Base-by-base conservation (phyloP, 2,797 vertebrate species). In the Lithobates sylvaticus region DNA sequence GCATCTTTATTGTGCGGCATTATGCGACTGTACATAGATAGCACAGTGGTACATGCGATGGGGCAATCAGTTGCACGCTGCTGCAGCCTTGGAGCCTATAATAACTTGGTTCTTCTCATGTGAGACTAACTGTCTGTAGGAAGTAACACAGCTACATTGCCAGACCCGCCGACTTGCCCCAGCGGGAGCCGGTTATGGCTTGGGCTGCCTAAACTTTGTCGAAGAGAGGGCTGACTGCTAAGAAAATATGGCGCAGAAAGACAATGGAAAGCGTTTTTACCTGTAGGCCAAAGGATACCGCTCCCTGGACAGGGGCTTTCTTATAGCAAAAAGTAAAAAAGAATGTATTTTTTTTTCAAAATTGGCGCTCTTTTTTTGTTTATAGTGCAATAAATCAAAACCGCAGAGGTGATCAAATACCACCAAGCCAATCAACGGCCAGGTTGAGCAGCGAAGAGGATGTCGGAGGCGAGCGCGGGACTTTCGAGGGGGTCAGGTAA, bases 1-100 rank as follows among this genome's bases (percentile, higher is more conserved):
- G 36, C 81, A 54, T 47, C 73, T 83, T 83, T 83, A 83, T 83
- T 67, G 81, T 76, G 81, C 67, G 73, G 67, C 73, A 76, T 76
- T 72, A 75, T 83, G 81, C 64, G 68, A 76, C 39, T 83, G 21
- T 76, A 83, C 73, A 76, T 83, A 76, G 81, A 74, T 44, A 26
- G 29, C 73, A 54, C 81, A 76, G 81, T 83, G 81, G 61, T 83
- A 68, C 72, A 83, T 68, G 69, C 32, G 29, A 83, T 39, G 72
- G 81, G 81, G 61, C 81, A 83, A 76, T 83, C 67, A 83, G 64
- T 27, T 9, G 10, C 81, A 74, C 34, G 81, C 81, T 83, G 36
- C 16, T 64, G 32, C 42, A 9, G 65, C 73, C 26, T 75, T 44
- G 81, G 73, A 74, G 32, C 61, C 72, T 73, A 68, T 65, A 67